Base-by-base conservation (phyloP, 1,140 invertebrate species). In the Metopolophium dirhodum region DNA sequence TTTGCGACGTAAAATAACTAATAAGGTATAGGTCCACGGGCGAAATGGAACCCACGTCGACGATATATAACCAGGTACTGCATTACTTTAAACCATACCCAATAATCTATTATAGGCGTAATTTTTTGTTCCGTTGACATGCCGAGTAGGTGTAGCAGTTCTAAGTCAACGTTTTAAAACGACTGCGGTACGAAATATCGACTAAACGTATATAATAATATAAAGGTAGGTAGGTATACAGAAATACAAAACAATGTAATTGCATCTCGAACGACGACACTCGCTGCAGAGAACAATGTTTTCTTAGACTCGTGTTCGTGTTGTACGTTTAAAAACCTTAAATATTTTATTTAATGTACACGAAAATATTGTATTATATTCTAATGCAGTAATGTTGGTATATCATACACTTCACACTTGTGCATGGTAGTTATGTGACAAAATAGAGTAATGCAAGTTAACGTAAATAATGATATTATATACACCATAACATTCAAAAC, bases 361-460 rank as follows among this genome's bases (percentile, higher is more conserved):
- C 45, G 26, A 47, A 23, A 7, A 47, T 87, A 83, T 83, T 37
- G 20, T 41, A 85, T 85, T 41, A 85, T 85, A 85, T 26, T 85
- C 23, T 41, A 85, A 41, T 23, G 26, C 45, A 26, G 1, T 82
- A 82, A 83, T 41, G 35, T 85, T 22, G 0, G n/a, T 82, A n/a
- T 37, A 37, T 41, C 3, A 41, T 41, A 41, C 41, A 47, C 45
- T 37, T 37, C 4, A 41, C 41, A 47, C 47, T 88, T 51, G 86
- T 88, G n/a, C 51, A 88, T 88, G 7, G 30, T 88, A 49, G n/a
- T 88, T 88, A 49, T 88, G 86, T 88, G 47, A 88, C 47, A 22
- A 88, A 87, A 88, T 88, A 88, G 30, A n/a, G 85, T 49, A 87
- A 87, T n/a, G 35, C 49, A 87, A 87, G 26, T 87, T 87, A 87